Evolutionary conservation across 1,140 invertebrate genomes (phyloP), one percentile per base, ranked within the genome.

Genomic region (Tetramorium alpestre): DNA sequence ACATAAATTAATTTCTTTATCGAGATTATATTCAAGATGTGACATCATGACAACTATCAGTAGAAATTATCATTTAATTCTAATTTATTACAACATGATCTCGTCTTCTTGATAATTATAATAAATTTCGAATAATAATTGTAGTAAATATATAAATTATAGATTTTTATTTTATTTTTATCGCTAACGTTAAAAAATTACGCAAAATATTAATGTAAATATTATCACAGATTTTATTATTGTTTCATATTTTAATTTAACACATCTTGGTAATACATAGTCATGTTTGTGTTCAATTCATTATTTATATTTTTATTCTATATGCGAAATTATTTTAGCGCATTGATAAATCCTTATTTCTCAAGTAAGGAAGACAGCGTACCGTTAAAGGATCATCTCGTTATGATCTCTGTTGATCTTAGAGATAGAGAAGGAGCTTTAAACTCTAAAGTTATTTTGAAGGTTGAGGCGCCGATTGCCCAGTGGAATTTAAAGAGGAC

Each of bases 401-500:
- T 90, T 85, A 69, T 80, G 67, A 65, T 13, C 33, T 75, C 22
- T 89, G 73, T 82, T 88, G 85, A 85, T 84, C 58, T 76, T 70
- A 44, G 38, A 62, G 58, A 56, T 70, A 49, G 25, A 62, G 58
- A 56, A 88, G 44, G 51, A 89, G 78, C 70, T 85, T 86, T 86
- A 89, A 89, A 89, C 67, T 49, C 13, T 13, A 49, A 75, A 41
- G 28, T 87, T 90, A 89, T 89, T 89, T 73, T 69, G 67, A 54
- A 87, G 58, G 11, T n/a, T 62, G 47, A 72, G 77, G 89, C 86
- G 86, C 76, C 75, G 86, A 88, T 87, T 72, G 72, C 70, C n/a
- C 54, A 25, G 54, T 86, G 84, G 87, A 90, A 88, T 90, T 86
- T 87, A 75, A 88, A 90, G 77, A 88, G 89, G 82, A 78, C 82